These are phyloP conservation scores for Procavia capensis DNA, from an alignment of 2,113 vertebrate genomes.

Conservation along the genomic window DNA sequence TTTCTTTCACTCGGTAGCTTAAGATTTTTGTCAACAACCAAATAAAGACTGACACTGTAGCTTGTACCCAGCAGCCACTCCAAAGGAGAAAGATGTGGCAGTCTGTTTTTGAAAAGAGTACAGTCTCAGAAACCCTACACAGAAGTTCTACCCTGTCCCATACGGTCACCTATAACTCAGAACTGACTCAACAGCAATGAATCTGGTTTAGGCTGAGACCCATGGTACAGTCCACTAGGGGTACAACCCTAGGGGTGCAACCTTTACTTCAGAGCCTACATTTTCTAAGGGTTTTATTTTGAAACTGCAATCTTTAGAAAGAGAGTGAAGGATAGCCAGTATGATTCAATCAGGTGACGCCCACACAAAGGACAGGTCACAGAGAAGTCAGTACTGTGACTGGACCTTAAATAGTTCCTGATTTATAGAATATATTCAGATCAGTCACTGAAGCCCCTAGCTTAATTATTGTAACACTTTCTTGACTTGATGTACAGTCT, in stretches of 20 bases:
- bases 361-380: not conserved
- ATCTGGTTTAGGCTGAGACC: no score
- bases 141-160: no score
- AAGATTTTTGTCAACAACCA: conserved; percentile 34
- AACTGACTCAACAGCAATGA: no score
- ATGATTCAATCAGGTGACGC: conserved; percentile 43
- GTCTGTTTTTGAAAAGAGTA: no score
- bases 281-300: conserved; percentile 59
- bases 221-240: not conserved
- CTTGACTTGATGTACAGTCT: conserved; percentile 8
- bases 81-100: no score
- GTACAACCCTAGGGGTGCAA: conserved; percentile 44
- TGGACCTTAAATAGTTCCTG: conserved; percentile 17
- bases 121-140: no score
- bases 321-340: not conserved
- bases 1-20: conserved; percentile 45
- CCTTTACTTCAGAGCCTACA: not conserved
- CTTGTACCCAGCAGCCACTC: not conserved
- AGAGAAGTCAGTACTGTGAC: conserved; percentile 3
- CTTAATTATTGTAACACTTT: conserved; percentile 56
- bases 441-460: conserved; percentile 24
- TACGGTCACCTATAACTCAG: no score
- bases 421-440: conserved; percentile 36
- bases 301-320: conserved; percentile 56
- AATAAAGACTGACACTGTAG: conserved; percentile 67